Evolutionary conservation across 2,888 invertebrate genomes (phyloP).

Genomic region (Lochmaea crataegi): DNA sequence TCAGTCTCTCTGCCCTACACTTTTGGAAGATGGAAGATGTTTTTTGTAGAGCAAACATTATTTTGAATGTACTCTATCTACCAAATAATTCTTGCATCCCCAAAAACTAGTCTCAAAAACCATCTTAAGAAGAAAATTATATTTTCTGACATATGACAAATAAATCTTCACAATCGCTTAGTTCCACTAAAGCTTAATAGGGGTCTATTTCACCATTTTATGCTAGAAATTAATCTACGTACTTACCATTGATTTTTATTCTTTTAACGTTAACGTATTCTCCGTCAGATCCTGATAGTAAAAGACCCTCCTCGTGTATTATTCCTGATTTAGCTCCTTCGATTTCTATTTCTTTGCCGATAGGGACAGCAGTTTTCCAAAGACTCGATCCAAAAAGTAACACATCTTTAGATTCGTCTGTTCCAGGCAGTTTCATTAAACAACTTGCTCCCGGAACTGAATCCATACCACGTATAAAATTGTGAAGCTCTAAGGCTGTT

Average conservation of each 20-base stretch:
- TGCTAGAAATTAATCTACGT: no score
- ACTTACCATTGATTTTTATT: constrained; percentile 59
- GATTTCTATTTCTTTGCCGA: constrained; percentile 71
- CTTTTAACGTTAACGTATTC: constrained; percentile 71
- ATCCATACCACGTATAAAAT: constrained; percentile 94
- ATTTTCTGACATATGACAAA: no score
- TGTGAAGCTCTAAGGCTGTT: constrained; percentile 81
- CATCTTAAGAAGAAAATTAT: no score
- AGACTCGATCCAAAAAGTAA: constrained; percentile 85
- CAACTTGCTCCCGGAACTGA: constrained; percentile 93
- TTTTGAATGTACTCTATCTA: no score
- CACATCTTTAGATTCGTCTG: constrained; percentile 72
- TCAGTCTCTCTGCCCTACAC: no score
- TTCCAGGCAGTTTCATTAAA: constrained; percentile 56
- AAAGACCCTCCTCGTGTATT: constrained; percentile 82
- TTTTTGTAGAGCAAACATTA: no score
- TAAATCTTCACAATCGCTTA: not conserved
- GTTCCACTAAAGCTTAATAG: not conserved
- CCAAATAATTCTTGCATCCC: no score
- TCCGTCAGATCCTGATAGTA: constrained; percentile 86
- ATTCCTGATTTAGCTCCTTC: constrained; percentile 75
- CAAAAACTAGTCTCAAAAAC: no score
- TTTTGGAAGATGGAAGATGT: no score
- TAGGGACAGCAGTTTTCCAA: constrained; percentile 71
- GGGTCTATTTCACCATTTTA: not conserved